phyloP scores from a whole-genome alignment of 2,888 invertebrate genomes.

The Ceraclea dissimilis region DNA sequence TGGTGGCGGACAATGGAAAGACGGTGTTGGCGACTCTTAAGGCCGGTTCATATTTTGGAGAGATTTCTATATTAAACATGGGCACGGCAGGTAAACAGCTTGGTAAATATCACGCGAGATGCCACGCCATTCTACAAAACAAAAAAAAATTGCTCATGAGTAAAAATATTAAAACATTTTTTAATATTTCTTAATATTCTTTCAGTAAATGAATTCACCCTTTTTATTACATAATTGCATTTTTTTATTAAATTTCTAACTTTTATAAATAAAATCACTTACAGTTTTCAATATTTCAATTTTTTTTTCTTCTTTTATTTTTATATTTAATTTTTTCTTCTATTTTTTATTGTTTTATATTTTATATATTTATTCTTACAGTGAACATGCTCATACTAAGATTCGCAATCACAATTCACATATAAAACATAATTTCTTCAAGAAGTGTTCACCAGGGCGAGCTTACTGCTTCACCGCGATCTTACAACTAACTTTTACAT shows the following conservation, averaged over 20 bases:
- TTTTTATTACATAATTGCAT: too few relatives aligned
- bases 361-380: too few relatives aligned
- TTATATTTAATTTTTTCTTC: neutral
- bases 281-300: too few relatives aligned
- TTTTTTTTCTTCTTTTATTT: neutral
- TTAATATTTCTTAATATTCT: neutral
- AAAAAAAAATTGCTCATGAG: neutral
- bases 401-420: too few relatives aligned
- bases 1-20: slow-evolving; percentile 91
- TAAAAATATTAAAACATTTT: neutral
- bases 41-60: slow-evolving; percentile 99
- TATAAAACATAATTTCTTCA: too few relatives aligned
- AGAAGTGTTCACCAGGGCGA: too few relatives aligned
- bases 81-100: slow-evolving; percentile 98
- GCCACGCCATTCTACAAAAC: slow-evolving; percentile 43
- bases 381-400: too few relatives aligned
- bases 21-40: slow-evolving; percentile 95
- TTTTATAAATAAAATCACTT: too few relatives aligned
- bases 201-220: too few relatives aligned
- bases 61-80: slow-evolving; percentile 99
- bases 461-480: too few relatives aligned
- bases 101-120: slow-evolving; percentile 79
- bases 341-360: neutral
- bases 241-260: too few relatives aligned
- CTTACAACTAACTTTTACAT: too few relatives aligned